These are phyloP conservation scores for Arizona elegans DNA, from an alignment of 2,113 vertebrate species.

Conservation along the genomic window DNA sequence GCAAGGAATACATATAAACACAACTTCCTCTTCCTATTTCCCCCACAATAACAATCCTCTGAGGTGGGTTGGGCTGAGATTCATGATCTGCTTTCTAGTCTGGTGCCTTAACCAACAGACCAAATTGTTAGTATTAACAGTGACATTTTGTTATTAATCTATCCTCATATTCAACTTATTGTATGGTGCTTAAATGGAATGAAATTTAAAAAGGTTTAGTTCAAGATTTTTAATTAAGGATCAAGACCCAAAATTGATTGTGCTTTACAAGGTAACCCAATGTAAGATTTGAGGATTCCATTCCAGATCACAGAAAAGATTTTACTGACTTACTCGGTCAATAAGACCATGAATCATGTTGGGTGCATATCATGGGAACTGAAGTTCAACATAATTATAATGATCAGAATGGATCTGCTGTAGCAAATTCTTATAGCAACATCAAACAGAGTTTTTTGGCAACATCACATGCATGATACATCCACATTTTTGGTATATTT, in stretches of 20 bases:
- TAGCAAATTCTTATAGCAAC: not conserved
- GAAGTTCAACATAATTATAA: not conserved
- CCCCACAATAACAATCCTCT: not conserved
- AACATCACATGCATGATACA: not conserved
- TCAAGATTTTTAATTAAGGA: not conserved
- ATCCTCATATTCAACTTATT: not conserved
- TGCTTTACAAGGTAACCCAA: not conserved
- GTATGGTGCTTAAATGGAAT: not conserved
- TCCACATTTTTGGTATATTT: not conserved
- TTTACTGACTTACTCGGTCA: not conserved
- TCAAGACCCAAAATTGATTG: not conserved
- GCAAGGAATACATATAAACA: not conserved
- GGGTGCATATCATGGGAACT: not conserved
- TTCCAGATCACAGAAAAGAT: not conserved
- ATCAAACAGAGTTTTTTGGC: not conserved
- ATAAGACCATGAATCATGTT: not conserved
- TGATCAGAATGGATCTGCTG: not conserved
- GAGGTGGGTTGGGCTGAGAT: not conserved
- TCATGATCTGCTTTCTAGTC: not conserved
- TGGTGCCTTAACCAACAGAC: not conserved
- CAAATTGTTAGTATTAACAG: not conserved
- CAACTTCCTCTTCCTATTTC: not conserved
- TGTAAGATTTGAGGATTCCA: not conserved
- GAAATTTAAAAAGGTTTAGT: not conserved
- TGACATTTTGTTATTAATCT: not conserved